Percentiles rank a stretch among this genome's conserved stretches.
These are phyloP conservation scores for Heliconius himera DNA, from an alignment of 1,140 invertebrate genomes.

Conservation along the genomic window DNA sequence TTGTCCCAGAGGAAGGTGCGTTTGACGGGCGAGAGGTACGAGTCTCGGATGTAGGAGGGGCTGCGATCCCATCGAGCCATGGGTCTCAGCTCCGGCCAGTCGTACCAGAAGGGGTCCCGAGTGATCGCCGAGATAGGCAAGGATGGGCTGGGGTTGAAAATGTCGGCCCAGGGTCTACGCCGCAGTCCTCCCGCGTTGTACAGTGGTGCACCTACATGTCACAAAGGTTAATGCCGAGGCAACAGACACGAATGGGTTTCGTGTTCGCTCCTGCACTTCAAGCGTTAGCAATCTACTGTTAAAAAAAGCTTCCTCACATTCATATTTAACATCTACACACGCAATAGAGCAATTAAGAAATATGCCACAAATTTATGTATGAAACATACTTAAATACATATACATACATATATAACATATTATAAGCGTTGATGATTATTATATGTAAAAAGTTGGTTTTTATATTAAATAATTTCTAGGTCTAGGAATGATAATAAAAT, in stretches of 20 bases:
- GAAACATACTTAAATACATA: background rate
- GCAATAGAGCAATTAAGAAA: background rate
- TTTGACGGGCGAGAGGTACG: constrained; percentile 93
- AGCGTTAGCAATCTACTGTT: constrained; percentile 46
- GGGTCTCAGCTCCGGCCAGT: constrained; percentile 89
- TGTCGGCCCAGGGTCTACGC: constrained; percentile 86
- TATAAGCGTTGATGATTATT: background rate
- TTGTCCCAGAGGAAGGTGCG: constrained; percentile 93
- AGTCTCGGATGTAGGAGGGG: constrained; percentile 91
- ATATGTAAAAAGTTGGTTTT: background rate
- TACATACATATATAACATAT: too few species aligned
- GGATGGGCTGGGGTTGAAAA: constrained; percentile 89
- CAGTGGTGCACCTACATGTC: constrained; percentile 85
- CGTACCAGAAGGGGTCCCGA: constrained; percentile 93
- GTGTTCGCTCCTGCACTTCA: constrained; percentile 58
- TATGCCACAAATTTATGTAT: background rate
- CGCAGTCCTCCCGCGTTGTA: constrained; percentile 84
- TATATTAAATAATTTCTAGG: background rate
- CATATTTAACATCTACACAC: background rate
- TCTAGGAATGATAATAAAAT: background rate
- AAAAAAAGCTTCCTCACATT: constrained; percentile 30
- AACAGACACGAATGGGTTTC: constrained; percentile 51
- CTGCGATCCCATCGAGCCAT: constrained; percentile 84
- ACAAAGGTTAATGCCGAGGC: constrained; percentile 63
- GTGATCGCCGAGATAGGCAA: constrained; percentile 90